Evolutionary conservation across 2,797 vertebrate species (phyloP).

Genomic region (Cossypha polioptera): DNA sequence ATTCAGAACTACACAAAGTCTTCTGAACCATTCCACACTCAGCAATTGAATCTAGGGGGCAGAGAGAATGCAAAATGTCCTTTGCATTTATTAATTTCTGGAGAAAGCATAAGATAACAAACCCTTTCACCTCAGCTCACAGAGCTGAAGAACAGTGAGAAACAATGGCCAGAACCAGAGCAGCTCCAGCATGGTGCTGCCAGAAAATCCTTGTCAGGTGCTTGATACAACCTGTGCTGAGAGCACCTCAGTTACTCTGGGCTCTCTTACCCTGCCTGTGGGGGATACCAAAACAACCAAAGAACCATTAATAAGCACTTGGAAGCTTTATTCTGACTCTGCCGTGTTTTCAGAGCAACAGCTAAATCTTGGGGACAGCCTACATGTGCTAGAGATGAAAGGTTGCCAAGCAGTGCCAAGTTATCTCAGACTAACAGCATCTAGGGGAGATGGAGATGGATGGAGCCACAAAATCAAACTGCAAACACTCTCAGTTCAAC

Average conservation of each 20-base stretch:
- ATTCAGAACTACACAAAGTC: not conserved
- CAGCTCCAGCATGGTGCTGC: not conserved
- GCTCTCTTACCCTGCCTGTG: not conserved
- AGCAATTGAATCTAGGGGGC: not conserved
- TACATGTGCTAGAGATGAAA: not conserved
- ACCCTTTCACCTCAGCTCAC: not conserved
- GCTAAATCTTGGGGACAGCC: not conserved
- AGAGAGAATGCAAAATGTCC: not conserved
- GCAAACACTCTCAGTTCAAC: not conserved
- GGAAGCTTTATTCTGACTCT: not conserved
- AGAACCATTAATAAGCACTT: not conserved
- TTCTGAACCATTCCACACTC: not conserved
- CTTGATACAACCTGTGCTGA: not conserved
- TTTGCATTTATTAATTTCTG: slow-evolving; percentile 4
- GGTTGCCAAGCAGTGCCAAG: not conserved
- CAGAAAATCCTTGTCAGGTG: not conserved
- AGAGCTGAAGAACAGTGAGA: not conserved
- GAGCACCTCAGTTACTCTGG: not conserved
- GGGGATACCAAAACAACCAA: not conserved
- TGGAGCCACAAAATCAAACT: not conserved
- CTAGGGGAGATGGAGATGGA: not conserved
- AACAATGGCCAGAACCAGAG: not conserved
- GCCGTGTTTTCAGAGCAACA: not conserved
- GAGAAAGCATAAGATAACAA: not conserved
- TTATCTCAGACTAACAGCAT: not conserved